Evolutionary conservation across 2,797 vertebrate species (phyloP), one percentile per base, ranked within the genome.

Genomic region (Lutjanus argentimaculatus): DNA sequence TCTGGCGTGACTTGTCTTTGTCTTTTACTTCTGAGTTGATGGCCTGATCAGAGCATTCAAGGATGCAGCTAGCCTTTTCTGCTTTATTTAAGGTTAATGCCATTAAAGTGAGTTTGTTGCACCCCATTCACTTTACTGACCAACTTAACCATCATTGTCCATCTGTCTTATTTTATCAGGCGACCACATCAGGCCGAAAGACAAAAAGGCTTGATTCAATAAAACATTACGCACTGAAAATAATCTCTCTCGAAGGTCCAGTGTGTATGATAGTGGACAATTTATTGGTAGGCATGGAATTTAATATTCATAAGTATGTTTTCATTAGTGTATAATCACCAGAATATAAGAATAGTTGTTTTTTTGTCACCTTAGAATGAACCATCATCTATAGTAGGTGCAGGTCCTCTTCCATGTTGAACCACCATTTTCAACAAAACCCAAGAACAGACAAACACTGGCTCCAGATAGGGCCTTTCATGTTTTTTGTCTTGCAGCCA

Each of bases 1-100:
- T 68, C 15, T 53, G 45, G 36, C 6, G 5, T 30, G 1, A 11
- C 42, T 10, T 58, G 19, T 19, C 16, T 61, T 40, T 73, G 48
- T 64, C 25, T 46, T 55, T 56, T 72, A 51, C 59, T 43, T 71
- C 43, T 36, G 36, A 67, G 67, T 56, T 42, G 46, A 51, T 22
- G 68, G 21, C 11, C 2, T 56, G 14, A 56, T 72, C 14, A 15
- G 45, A 8, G 78, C 40, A 64, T 73, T 76, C 11, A 13, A 67
- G 5, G 15, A 68, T 51, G n/a, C 42, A 43, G 53, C 15, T n/a
- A 4, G 2, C 21, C 6, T 46, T 72, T 68, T 36, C 30, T 66
- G 22, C 21, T 75, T 67, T 49, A n/a, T 21, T 67, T 66, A n/a
- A 67, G 25, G n/a, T 49, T 45, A 59, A 76, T 62, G 15, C 61